Evolutionary conservation across 2,113 vertebrate genomes (phyloP).

Genomic region (Notothenia rossii): DNA sequence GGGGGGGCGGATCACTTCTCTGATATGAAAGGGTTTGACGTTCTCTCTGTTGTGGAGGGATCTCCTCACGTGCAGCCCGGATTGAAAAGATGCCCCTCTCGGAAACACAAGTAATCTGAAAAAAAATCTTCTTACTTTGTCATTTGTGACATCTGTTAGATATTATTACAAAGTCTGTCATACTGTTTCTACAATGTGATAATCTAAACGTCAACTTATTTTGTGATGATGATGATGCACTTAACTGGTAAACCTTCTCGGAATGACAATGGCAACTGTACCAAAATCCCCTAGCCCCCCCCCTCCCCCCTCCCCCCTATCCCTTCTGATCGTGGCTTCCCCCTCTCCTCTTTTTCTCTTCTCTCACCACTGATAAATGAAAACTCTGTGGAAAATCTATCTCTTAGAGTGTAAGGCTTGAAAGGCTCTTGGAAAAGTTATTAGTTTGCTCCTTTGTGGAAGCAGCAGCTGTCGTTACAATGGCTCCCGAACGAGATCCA

Average conservation of each 20-base stretch:
- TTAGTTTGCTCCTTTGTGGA: background rate
- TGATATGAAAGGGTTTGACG: conserved; percentile 43
- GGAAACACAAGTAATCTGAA: conserved; percentile 58
- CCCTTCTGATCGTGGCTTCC: conserved; percentile 4
- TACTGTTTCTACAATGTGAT: conserved; percentile 84
- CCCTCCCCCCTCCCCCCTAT: background rate
- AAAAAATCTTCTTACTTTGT: conserved; percentile 37
- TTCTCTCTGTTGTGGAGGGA: conserved; percentile 35
- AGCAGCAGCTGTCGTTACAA: background rate
- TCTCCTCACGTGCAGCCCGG: conserved; percentile 23
- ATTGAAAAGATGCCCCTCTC: conserved; percentile 36
- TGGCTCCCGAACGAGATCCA: background rate
- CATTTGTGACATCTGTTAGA: conserved; percentile 65
- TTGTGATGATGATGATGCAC: conserved; percentile 77
- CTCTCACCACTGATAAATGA: conserved; percentile 55
- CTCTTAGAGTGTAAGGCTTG: background rate
- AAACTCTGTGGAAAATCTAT: conserved; percentile 9
- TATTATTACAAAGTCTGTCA: conserved; percentile 83
- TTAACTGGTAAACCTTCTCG: conserved; percentile 82
- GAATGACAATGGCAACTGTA: conserved; percentile 72
- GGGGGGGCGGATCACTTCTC: background rate
- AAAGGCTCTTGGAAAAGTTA: background rate
- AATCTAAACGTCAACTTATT: conserved; percentile 75
- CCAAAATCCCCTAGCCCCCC: conserved; percentile 60
- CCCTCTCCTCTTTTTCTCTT: background rate